Evolutionary conservation across 2,888 invertebrate species (phyloP).

Genomic region (Zhuqinia jingwanae): DNA sequence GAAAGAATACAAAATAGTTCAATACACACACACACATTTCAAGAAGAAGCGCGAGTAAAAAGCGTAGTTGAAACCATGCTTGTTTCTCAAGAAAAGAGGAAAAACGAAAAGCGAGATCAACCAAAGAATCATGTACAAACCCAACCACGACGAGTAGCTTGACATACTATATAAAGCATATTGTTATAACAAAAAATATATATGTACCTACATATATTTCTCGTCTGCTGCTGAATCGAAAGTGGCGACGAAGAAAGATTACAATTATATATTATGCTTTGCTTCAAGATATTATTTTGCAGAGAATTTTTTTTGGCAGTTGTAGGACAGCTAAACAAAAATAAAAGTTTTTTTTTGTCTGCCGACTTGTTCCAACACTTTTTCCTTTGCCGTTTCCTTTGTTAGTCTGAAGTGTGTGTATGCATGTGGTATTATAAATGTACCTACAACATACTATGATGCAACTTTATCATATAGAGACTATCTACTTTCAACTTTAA

Average conservation of each 20-base stretch:
- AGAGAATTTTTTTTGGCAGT: slow-evolving; percentile 44
- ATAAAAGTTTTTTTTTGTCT: slow-evolving; percentile 18
- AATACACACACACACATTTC: slow-evolving; percentile 12
- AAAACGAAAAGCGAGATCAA: not conserved
- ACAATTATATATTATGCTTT: not conserved
- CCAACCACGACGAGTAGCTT: not conserved
- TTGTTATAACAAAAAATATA: too few relatives aligned
- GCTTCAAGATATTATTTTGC: slow-evolving; percentile 4
- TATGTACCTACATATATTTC: too few relatives aligned
- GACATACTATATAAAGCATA: not conserved
- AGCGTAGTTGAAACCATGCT: slow-evolving; percentile 6
- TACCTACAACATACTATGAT: too few relatives aligned
- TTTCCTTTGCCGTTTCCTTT: not conserved
- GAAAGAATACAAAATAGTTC: slow-evolving; percentile 46
- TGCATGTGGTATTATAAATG: too few relatives aligned
- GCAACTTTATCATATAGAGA: too few relatives aligned
- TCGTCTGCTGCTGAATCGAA: too few relatives aligned
- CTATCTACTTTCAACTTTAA: too few relatives aligned
- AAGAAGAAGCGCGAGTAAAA: not conserved
- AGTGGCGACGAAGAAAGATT: not conserved
- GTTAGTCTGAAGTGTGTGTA: not conserved
- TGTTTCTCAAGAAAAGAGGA: not conserved
- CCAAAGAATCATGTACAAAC: not conserved
- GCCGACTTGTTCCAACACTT: slow-evolving; percentile 20
- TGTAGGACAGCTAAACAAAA: slow-evolving; percentile 46